Evolutionary conservation across 2,113 vertebrate genomes (phyloP).

Genomic region (Tor tambroides): DNA sequence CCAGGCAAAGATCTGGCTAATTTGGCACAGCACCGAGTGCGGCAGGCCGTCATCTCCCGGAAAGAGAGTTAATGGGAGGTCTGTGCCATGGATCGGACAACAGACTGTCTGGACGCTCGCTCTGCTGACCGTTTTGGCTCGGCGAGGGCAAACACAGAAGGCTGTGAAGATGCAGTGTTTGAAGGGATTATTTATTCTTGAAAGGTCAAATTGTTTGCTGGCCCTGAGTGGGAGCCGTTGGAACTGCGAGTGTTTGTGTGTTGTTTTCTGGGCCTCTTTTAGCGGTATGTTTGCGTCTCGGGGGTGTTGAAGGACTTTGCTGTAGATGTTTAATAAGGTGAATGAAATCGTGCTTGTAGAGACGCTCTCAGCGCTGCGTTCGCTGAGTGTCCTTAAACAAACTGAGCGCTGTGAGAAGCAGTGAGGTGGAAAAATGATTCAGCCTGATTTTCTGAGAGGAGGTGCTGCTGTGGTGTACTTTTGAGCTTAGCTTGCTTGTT

Average conservation of each 20-base stretch:
- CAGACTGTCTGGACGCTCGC: slow-evolving; percentile 10
- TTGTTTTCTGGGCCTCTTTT: not conserved
- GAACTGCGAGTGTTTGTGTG: not conserved
- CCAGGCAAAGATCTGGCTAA: slow-evolving; percentile 47
- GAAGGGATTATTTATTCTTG: slow-evolving; percentile 24
- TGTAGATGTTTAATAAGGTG: slow-evolving; percentile 24
- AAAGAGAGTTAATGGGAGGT: slow-evolving; percentile 37
- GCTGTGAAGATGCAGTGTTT: slow-evolving; percentile 21
- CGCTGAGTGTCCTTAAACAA: slow-evolving; percentile 3
- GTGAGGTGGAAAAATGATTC: slow-evolving; percentile 22
- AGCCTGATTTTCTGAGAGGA: not conserved
- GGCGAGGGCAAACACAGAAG: slow-evolving; percentile 21
- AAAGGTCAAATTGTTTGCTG: slow-evolving; percentile 36
- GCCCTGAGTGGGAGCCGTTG: not conserved
- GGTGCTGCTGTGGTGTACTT: not conserved
- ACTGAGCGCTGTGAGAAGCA: not conserved
- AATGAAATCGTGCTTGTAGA: slow-evolving; percentile 25
- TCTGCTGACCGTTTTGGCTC: slow-evolving; percentile 31
- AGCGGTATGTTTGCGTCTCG: not conserved
- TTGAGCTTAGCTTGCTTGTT: not conserved
- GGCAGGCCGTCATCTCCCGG: not conserved
- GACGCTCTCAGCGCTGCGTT: not conserved
- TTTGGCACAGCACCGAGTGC: slow-evolving; percentile 27
- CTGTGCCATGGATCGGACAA: slow-evolving; percentile 27
- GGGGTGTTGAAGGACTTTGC: not conserved